Evolutionary conservation across 2,888 invertebrate genomes (phyloP).

Genomic region (Ceratothoa steindachneri): DNA sequence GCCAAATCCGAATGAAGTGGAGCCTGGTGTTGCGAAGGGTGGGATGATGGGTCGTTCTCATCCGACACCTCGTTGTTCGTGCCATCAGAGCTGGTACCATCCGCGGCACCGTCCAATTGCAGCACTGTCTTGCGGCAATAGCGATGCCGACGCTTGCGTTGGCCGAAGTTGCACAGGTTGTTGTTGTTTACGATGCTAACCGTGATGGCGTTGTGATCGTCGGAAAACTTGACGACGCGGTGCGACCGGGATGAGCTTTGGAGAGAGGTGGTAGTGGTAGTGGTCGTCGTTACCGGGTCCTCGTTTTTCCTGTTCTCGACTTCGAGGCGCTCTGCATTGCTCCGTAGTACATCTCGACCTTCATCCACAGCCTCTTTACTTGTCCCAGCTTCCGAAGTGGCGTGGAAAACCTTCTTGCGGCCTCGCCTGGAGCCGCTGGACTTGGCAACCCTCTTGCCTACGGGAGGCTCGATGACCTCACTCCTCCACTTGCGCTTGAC

Average conservation of each 20-base stretch:
- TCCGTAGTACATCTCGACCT: background rate
- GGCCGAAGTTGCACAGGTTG: conserved; percentile 41
- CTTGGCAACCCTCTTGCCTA: conserved; percentile 16
- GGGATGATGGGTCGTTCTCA: conserved; percentile 56
- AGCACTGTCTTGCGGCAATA: conserved; percentile 52
- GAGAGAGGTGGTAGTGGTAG: conserved; percentile 20
- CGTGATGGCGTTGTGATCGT: conserved; percentile 46
- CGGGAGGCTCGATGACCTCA: conserved; percentile 29
- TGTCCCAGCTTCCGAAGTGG: background rate
- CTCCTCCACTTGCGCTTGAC: conserved; percentile 46
- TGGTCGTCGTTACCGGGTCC: background rate
- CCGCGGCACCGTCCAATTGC: conserved; percentile 60
- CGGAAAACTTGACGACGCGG: conserved; percentile 43
- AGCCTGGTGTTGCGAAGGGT: conserved; percentile 58
- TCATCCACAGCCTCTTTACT: background rate
- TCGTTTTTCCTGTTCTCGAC: conserved; percentile 13
- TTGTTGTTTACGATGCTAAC: conserved; percentile 47
- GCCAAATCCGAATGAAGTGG: conserved; percentile 53
- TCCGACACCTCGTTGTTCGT: conserved; percentile 42
- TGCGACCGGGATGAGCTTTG: conserved; percentile 32
- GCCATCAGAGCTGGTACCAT: conserved; percentile 56
- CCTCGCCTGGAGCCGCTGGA: background rate
- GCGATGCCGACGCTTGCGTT: conserved; percentile 32
- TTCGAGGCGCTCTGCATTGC: background rate
- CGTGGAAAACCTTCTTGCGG: background rate